Percentiles rank a stretch among this genome's conserved stretches.
These are phyloP conservation scores for Pseudomyrmex sp. DNA, from an alignment of 1,140 invertebrate genomes.

Conservation along the genomic window DNA sequence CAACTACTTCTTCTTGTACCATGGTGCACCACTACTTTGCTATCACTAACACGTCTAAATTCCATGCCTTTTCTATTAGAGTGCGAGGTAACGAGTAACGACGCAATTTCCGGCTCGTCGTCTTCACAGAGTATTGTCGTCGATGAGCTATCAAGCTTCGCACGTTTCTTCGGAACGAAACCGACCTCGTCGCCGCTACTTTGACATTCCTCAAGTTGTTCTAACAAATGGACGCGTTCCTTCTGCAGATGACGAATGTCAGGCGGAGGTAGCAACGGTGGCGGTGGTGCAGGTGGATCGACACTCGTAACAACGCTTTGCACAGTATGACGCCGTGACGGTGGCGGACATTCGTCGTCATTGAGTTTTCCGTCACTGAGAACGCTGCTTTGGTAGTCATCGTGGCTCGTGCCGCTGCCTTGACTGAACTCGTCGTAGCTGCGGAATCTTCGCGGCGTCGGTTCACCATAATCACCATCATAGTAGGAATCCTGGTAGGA, in stretches of 20 bases:
- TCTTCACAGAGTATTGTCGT: constrained; percentile 84
- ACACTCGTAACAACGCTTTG: constrained; percentile 80
- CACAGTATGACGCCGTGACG: constrained; percentile 78
- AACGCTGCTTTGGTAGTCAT: constrained; percentile 84
- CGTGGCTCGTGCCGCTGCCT: constrained; percentile 87
- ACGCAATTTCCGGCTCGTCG: constrained; percentile 84
- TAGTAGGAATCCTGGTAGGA: constrained; percentile 83
- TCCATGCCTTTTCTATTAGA: constrained; percentile 85
- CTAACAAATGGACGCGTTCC: constrained; percentile 89
- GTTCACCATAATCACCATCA: constrained; percentile 83
- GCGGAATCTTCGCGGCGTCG: constrained; percentile 86
- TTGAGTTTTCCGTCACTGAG: constrained; percentile 80
- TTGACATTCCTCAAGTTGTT: constrained; percentile 90
- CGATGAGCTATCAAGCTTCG: constrained; percentile 86
- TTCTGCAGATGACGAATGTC: constrained; percentile 90
- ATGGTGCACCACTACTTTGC: constrained; percentile 84
- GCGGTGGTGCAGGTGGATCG: constrained; percentile 77
- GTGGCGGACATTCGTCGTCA: constrained; percentile 76
- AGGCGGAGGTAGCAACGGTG: constrained; percentile 83
- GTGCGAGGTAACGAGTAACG: constrained; percentile 83
- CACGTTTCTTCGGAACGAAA: constrained; percentile 88
- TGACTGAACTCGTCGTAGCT: constrained; percentile 89
- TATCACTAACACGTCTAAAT: constrained; percentile 85
- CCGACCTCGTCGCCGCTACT: constrained; percentile 90
- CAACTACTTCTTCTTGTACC: constrained; percentile 84